phyloP scores from a whole-genome alignment of 2,888 invertebrate genomes.

The Anagyrus pseudococci region DNA sequence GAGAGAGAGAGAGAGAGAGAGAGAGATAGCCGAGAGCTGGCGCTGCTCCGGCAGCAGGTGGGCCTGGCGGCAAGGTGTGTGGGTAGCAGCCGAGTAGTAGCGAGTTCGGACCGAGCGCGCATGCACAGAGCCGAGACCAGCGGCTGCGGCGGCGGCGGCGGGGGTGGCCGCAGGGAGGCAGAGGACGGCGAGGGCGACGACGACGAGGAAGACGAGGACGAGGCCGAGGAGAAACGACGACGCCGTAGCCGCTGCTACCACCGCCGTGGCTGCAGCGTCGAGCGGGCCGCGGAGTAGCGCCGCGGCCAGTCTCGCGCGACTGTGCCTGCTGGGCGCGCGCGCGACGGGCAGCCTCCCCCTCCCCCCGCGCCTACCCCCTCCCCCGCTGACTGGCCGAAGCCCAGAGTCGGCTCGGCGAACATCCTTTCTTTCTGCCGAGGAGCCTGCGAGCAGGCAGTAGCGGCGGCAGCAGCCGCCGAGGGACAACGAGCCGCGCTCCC shows the following conservation, averaged over 20 bases:
- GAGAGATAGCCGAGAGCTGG: not conserved
- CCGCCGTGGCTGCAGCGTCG: too few relatives aligned
- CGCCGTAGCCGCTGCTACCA: constrained; percentile 10
- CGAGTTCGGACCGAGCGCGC: constrained; percentile 37
- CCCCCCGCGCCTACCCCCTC: too few relatives aligned
- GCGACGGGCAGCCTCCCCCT: not conserved
- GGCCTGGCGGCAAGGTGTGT: not conserved
- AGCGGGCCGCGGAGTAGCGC: too few relatives aligned
- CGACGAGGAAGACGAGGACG: constrained; percentile 37
- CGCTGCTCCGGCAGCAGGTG: not conserved
- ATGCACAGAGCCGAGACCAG: constrained; percentile 22
- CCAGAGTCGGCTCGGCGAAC: too few relatives aligned
- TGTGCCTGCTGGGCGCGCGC: not conserved
- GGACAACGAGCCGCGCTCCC: too few relatives aligned
- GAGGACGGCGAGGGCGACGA: constrained; percentile 29
- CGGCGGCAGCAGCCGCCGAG: too few relatives aligned
- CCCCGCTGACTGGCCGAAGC: too few relatives aligned
- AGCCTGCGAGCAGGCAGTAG: too few relatives aligned
- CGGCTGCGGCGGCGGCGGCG: constrained; percentile 1
- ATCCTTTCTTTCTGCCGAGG: too few relatives aligned
- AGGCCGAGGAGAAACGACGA: constrained; percentile 14
- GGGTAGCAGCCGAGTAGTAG: not conserved
- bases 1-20: not conserved
- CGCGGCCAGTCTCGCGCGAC: not conserved
- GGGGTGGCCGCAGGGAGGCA: constrained; percentile 21